Base-by-base conservation (phyloP, 2,797 vertebrate species). In the Anniella stebbinsi region DNA sequence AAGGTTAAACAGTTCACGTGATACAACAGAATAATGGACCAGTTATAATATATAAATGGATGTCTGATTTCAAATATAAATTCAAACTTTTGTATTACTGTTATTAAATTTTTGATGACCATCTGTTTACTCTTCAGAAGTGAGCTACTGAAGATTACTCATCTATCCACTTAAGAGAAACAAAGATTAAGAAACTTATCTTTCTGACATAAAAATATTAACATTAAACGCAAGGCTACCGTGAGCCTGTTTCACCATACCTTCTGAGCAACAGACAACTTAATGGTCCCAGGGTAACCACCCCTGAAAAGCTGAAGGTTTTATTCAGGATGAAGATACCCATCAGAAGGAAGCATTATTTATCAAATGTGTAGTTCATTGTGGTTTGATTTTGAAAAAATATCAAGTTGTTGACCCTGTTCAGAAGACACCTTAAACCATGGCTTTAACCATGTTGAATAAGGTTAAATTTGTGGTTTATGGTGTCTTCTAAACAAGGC, bases 21-120 rank as follows among this genome's bases (percentile, higher is more conserved):
- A 90, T 92, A 75, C 3, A 93, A 89, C 54, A 87, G 88, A 88
- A 54, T 86, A 88, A 88, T 69, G 36, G 70, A 76, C 36, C 48
- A 88, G 70, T 28, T 30, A 51, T 80, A 67, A 81, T 81, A 88
- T 88, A 88, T 80, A 69, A 80, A 86, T 67, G 70, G 28, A 86
- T 21, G 45, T 67, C 69, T 54, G 54, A 80, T 88, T 80, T 86
- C 83, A 88, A 81, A 86, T 82, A 84, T 66, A 88, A 17, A 75
- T 45, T 67, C 67, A 54, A 23, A 23, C 13, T 41, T 76, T 88
- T 82, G 83, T 76, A 81, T 75, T 69, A 84, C 45, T 87, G 57
- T 76, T 78, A 87, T 83, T 84, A 90, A 81, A 75, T 86, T 85
- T 88, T 23, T n/a, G 57, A 66, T 30, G 77, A 85, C 83, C 83